Conservation (phyloP, 2,888 invertebrate genomes). For the Lithodes maja region DNA sequence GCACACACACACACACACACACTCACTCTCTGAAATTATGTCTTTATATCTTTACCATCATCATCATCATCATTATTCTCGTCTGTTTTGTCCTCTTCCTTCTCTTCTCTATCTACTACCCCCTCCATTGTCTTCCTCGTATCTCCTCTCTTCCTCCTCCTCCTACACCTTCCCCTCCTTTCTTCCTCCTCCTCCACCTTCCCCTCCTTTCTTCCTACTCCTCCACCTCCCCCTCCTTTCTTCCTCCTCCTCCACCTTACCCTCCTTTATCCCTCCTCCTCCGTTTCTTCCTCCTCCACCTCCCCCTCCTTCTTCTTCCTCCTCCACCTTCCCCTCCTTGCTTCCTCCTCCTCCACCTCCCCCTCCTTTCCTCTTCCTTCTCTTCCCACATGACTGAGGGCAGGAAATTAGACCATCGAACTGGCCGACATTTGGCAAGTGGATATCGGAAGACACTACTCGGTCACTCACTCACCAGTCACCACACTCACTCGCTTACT, state of each 20-base stretch:
- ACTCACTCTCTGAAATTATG: not conserved
- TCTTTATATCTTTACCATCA: not conserved
- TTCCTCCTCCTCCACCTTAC: not conserved
- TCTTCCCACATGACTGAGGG: not conserved
- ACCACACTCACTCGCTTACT: not conserved
- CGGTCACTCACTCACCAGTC: not conserved
- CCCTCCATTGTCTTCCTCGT: not conserved
- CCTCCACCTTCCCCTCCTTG: not conserved
- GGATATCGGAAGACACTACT: too few relatives aligned
- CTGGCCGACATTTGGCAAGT: too few relatives aligned
- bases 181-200: too few relatives aligned
- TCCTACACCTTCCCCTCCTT: too few relatives aligned
- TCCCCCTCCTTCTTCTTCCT: not conserved
- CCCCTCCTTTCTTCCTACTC: not conserved
- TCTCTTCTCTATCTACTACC: not conserved
- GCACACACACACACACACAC: not conserved
- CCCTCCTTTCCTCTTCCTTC: not conserved
- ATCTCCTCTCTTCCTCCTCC: not conserved
- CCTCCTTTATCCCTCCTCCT: constrained; percentile 2
- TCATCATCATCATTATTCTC: not conserved
- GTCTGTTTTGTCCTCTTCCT: not conserved
- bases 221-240: not conserved
- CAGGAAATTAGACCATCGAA: too few relatives aligned
- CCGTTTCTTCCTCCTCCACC: not conserved
- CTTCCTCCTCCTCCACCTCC: not conserved